Base-by-base conservation (phyloP, 2,113 vertebrate genomes). In the Catharus bicknelli region DNA sequence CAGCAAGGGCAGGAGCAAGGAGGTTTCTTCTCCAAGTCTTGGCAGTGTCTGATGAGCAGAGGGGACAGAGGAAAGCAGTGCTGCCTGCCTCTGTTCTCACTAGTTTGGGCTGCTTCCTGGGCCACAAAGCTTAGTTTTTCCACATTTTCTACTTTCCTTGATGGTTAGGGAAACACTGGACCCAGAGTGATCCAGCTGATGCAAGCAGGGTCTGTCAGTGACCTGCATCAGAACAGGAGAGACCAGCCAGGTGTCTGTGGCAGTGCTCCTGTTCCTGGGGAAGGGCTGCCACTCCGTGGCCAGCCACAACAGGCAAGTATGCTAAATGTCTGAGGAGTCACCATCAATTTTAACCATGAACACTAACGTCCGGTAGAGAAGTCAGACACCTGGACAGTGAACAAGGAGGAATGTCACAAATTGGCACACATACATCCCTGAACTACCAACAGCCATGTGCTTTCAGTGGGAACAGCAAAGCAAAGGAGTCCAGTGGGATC, bases 341-440 rank as follows among this genome's bases (percentile, higher is more conserved):
- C 0, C 0, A 3, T 16, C 10, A 4, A 3, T 1, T 14, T n/a
- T 19, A 27, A 12, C 42, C 20, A 6, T 1, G 40, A n/a, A 17
- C 0, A 3, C n/a, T 21, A 48, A 11, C 13, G 9, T 5, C 1
- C 2, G 38, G 15, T 7, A 5, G 26, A 30, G 34, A 6, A 42
- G 11, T 27, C 20, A 53, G 30, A 42, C 7, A 13, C 55, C 19
- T 23, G 22, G 29, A 9, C 11, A 16, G 13, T 2, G 32, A 38
- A 21, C 12, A 15, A 11, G 53, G n/a, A 51, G 40, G 42, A 73
- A 26, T 16, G 14, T 23, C 57, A 26, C 43, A 14, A 9, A 50
- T 0, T 23, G 79, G 64, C 43, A 47, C 1, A 34, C 47, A 16
- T 8, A 9, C 13, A 6, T 8, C 57, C 7, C 12, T 2, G 27